phyloP scores from a whole-genome alignment of 2,888 invertebrate genomes.

The Nephrotoma guestfalica region DNA sequence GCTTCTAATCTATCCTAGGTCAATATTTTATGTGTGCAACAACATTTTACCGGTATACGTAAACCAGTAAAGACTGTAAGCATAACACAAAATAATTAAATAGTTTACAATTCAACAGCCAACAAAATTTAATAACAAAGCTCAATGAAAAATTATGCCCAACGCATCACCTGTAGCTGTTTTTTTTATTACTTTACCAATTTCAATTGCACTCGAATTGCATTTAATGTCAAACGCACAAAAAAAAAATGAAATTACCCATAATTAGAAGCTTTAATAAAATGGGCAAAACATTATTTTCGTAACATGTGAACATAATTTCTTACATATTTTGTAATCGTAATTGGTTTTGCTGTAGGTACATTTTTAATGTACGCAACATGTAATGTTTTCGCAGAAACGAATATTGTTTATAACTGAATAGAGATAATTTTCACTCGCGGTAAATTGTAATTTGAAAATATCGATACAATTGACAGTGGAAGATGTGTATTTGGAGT shows the following conservation, averaged over 20 bases:
- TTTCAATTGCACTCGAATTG: background rate
- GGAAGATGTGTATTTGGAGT: too few species aligned
- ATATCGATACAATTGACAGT: too few species aligned
- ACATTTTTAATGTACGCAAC: background rate
- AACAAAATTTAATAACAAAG: background rate
- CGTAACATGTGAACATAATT: background rate
- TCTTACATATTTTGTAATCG: background rate
- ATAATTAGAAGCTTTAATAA: background rate
- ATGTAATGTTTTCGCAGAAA: background rate
- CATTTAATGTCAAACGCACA: background rate
- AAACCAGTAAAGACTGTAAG: too few species aligned
- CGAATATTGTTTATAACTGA: too few species aligned
- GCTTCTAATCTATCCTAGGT: too few species aligned
- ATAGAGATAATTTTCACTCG: too few species aligned
- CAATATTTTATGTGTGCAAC: too few species aligned
- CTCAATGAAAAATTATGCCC: background rate
- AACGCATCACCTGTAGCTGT: background rate
- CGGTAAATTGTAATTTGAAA: too few species aligned
- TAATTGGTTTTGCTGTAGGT: background rate
- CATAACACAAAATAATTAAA: background rate
- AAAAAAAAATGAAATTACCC: background rate
- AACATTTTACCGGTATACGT: too few species aligned
- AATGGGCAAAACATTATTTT: background rate
- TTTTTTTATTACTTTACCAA: background rate
- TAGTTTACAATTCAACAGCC: background rate